Conservation (phyloP, 2,113 vertebrate species). For the Malurus cyaneus region DNA sequence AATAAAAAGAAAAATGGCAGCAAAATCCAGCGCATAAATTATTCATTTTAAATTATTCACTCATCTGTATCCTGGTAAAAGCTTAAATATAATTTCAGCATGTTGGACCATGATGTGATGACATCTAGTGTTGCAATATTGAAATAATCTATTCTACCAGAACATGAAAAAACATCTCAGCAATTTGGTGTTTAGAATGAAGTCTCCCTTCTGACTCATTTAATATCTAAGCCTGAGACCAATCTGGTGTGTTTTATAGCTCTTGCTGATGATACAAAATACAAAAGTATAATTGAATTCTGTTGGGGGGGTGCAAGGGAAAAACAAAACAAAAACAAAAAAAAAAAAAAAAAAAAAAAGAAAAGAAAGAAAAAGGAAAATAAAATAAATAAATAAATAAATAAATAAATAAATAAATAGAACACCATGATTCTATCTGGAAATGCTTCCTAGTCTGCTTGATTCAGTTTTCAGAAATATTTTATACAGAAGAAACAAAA, state of each 20-base stretch:
- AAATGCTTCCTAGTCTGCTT: background rate
- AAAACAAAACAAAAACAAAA: background rate
- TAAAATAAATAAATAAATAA: too few relatives aligned
- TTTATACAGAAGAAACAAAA: background rate
- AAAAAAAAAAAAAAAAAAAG: background rate
- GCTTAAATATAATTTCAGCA: conserved; percentile 16
- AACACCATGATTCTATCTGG: background rate
- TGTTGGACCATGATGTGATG: conserved; percentile 60
- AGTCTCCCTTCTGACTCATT: background rate
- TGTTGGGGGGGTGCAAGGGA: too few relatives aligned
- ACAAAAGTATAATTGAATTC: background rate
- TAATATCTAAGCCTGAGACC: background rate
- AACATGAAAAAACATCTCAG: background rate
- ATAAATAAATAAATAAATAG: fast-evolving
- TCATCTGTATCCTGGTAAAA: background rate
- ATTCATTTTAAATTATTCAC: conserved; percentile 4
- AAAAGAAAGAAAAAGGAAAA: fast-evolving
- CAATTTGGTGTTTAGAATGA: background rate
- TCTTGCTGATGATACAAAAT: background rate
- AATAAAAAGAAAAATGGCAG: background rate
- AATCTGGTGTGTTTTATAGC: background rate
- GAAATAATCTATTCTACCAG: conserved; percentile 6
- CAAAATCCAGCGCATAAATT: conserved; percentile 2
- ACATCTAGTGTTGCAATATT: conserved; percentile 66
- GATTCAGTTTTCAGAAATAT: background rate